Percentiles rank a stretch among this genome's conserved stretches.
Evolutionary conservation across 2,797 vertebrate genomes (phyloP).

Genomic region (Emydoidea blandingii): DNA sequence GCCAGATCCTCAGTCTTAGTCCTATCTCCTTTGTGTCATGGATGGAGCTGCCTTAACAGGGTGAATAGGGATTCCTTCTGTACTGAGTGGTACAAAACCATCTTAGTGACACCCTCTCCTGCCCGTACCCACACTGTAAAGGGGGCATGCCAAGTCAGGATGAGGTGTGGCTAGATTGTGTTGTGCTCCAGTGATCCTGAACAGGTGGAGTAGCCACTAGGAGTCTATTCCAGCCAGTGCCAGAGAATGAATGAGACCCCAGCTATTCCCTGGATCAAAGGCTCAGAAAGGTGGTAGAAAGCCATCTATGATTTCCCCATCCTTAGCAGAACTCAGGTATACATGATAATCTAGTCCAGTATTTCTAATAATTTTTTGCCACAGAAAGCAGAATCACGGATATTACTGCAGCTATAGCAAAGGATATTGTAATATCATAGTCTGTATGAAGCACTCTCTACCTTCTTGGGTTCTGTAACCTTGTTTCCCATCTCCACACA

Average conservation of each 20-base stretch:
- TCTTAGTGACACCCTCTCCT: not conserved
- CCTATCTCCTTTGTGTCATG: not conserved
- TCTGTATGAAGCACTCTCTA: not conserved
- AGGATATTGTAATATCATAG: not conserved
- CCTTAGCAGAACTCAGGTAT: not conserved
- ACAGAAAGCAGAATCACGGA: not conserved
- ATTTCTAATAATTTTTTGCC: not conserved
- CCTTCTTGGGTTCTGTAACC: slow-evolving; percentile 33
- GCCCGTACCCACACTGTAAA: not conserved
- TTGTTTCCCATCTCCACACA: not conserved
- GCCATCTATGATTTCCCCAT: not conserved
- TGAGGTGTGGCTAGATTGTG: not conserved
- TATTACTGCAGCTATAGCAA: not conserved
- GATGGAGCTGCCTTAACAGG: not conserved
- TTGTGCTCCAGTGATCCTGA: not conserved
- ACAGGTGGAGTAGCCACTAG: rapidly evolving
- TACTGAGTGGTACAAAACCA: not conserved
- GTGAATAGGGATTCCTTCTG: not conserved
- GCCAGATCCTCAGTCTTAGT: not conserved
- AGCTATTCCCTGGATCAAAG: not conserved
- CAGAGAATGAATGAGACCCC: not conserved
- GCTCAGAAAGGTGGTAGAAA: not conserved
- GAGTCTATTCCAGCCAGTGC: not conserved
- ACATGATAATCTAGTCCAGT: not conserved
- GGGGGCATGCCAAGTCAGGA: not conserved